Base-by-base conservation (phyloP, 2,888 invertebrate genomes). In the Clostera curtula region DNA sequence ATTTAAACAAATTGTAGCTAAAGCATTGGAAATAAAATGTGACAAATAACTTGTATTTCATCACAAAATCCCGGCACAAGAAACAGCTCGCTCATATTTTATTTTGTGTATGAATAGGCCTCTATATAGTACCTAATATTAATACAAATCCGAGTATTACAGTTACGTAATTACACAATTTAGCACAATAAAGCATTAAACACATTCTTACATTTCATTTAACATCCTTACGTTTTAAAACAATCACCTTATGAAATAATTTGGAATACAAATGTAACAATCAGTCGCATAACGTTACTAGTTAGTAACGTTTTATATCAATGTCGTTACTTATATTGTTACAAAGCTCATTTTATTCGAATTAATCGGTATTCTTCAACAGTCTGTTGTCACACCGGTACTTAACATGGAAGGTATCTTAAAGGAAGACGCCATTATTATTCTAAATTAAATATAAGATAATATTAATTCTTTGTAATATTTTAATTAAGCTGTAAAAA, bases 261-360 rank as follows among this genome's bases (percentile, higher is more conserved):
- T 36, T 43, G 33, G 41, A 38, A 36, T 43, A 37, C 41, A 43
- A 43, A 34, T 40, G 51, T 55, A 57, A 64, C 54, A 59, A 52
- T 70, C 67, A 70, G 68, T 70, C 67, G 50, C 51, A 41, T 43
- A n/a, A n/a, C n/a, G n/a, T n/a, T n/a, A n/a, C n/a, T n/a, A n/a
- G n/a, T n/a, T n/a, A n/a, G n/a, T n/a, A n/a, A n/a, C n/a, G n/a
- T n/a, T n/a, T n/a, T n/a, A n/a, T n/a, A n/a, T n/a, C n/a, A n/a
- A n/a, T n/a, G 28, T 51, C 41, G 37, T 43, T 36, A 49, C 48
- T 56, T 61, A 61, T 46, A 11, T 47, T 49, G 35, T 47, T 58
- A 58, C 39, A 37, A 67, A 68, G 66, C 60, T 67, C 68, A 44
- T 52, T 48, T 44, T 39, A 24, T 39, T 30, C 24, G 27, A 45